phyloP scores from a whole-genome alignment of 1,140 invertebrate genomes.

The Chelonus insularis region DNA sequence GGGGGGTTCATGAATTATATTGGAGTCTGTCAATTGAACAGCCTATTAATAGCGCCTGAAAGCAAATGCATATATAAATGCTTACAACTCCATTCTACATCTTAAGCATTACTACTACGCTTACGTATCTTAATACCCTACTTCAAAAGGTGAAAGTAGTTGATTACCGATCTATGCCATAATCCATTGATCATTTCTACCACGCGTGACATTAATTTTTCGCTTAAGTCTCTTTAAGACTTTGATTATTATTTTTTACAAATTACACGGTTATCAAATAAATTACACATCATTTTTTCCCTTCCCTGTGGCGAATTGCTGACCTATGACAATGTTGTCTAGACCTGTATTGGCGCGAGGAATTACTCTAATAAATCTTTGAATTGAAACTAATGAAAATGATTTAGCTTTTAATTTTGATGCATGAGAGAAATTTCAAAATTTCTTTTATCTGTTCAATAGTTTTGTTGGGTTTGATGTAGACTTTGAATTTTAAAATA shows the following conservation, averaged over 20 bases:
- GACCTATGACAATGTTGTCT: too few species aligned
- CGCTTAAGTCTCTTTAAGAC: constrained; percentile 12
- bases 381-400: too few species aligned
- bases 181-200: neutral
- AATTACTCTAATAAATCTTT: too few species aligned
- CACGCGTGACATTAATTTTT: neutral
- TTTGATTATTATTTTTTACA: constrained; percentile 6
- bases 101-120: neutral
- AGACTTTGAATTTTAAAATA: too few species aligned
- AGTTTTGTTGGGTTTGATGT: too few species aligned
- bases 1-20: neutral
- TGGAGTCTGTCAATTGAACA: constrained; percentile 2
- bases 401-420: too few species aligned
- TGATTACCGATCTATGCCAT: neutral
- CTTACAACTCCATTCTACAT: neutral
- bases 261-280: neutral
- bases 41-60: constrained; percentile 1
- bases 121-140: constrained; percentile 6
- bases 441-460: too few species aligned
- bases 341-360: too few species aligned
- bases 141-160: neutral
- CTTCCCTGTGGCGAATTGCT: too few species aligned
- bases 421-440: too few species aligned
- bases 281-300: neutral
- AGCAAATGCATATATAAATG: neutral